Conservation (phyloP, 2,888 invertebrate genomes). For the Elmis aenea region DNA sequence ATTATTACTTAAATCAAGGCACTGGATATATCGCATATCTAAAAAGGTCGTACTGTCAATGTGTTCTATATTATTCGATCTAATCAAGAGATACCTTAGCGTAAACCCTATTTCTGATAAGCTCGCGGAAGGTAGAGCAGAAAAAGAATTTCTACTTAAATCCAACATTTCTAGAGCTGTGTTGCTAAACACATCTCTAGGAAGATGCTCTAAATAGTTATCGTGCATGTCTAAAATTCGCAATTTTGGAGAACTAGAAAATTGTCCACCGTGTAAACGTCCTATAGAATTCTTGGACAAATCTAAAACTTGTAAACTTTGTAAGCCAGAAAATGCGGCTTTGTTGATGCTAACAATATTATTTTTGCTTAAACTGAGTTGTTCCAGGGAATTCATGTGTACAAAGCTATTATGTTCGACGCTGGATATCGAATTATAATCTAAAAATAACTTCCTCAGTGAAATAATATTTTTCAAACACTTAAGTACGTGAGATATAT, state of each 20-base stretch:
- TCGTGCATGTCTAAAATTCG: slow-evolving; percentile 67
- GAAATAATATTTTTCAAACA: slow-evolving; percentile 62
- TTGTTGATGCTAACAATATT: slow-evolving; percentile 66
- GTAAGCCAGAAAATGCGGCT: slow-evolving; percentile 71
- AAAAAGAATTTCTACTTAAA: slow-evolving; percentile 71
- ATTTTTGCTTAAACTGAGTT: slow-evolving; percentile 69
- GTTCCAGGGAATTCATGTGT: slow-evolving; percentile 64
- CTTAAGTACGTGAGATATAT: slow-evolving; percentile 60
- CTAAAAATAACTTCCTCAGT: slow-evolving; percentile 64
- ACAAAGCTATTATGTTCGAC: slow-evolving; percentile 73
- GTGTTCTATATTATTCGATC: slow-evolving; percentile 76
- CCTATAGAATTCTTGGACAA: slow-evolving; percentile 71
- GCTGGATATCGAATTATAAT: slow-evolving; percentile 66
- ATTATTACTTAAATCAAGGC: slow-evolving; percentile 73
- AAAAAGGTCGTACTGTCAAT: slow-evolving; percentile 84
- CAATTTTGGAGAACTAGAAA: slow-evolving; percentile 68
- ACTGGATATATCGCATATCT: slow-evolving; percentile 72
- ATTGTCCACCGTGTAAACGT: slow-evolving; percentile 74
- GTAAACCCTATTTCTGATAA: slow-evolving; percentile 76
- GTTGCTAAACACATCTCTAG: slow-evolving; percentile 73
- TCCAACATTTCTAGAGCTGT: slow-evolving; percentile 77
- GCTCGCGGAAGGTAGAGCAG: slow-evolving; percentile 73
- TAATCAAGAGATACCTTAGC: slow-evolving; percentile 70
- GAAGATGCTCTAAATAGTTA: slow-evolving; percentile 68
- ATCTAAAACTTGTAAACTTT: slow-evolving; percentile 72